Evolutionary conservation across 2,797 vertebrate genomes (phyloP).

Genomic region (Sternarchorhynchus goeldii): DNA sequence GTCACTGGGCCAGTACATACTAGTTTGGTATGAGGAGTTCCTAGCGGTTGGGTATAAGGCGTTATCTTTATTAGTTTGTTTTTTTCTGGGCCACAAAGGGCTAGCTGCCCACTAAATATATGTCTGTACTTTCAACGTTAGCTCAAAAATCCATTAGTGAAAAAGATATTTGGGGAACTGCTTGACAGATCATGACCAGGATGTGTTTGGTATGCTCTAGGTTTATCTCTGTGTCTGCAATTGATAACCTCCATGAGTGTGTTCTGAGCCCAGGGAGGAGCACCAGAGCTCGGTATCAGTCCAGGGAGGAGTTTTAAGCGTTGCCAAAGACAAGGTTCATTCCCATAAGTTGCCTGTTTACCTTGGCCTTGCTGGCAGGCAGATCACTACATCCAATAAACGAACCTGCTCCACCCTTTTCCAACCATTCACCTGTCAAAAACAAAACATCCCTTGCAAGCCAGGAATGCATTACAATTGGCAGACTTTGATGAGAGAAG

Average conservation of each 20-base stretch:
- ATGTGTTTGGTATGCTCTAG: slow-evolving; percentile 62
- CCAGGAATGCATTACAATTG: slow-evolving; percentile 17
- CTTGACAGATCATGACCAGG: slow-evolving; percentile 64
- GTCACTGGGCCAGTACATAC: too few species aligned
- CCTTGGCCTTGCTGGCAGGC: slow-evolving; percentile 60
- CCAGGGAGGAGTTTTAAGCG: slow-evolving; percentile 46
- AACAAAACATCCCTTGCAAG: slow-evolving; percentile 36
- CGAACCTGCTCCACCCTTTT: neutral
- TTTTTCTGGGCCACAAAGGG: too few species aligned
- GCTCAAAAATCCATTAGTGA: slow-evolving; percentile 22
- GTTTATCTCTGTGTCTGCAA: slow-evolving; percentile 72
- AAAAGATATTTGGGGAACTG: slow-evolving; percentile 63
- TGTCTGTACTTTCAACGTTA: neutral
- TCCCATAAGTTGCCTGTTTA: slow-evolving; percentile 65
- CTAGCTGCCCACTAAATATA: too few species aligned
- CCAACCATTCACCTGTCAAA: slow-evolving; percentile 20
- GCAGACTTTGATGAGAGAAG: neutral
- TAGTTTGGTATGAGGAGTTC: too few species aligned
- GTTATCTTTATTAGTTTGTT: too few species aligned
- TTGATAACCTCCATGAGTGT: slow-evolving; percentile 60
- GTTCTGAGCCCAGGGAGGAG: slow-evolving; percentile 54
- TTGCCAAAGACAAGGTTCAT: slow-evolving; percentile 67
- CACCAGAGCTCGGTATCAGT: slow-evolving; percentile 39
- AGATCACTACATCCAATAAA: slow-evolving; percentile 21
- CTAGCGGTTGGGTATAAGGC: too few species aligned